Evolutionary conservation across 2,113 vertebrate species (phyloP).

Genomic region (Tyrannus savana): DNA sequence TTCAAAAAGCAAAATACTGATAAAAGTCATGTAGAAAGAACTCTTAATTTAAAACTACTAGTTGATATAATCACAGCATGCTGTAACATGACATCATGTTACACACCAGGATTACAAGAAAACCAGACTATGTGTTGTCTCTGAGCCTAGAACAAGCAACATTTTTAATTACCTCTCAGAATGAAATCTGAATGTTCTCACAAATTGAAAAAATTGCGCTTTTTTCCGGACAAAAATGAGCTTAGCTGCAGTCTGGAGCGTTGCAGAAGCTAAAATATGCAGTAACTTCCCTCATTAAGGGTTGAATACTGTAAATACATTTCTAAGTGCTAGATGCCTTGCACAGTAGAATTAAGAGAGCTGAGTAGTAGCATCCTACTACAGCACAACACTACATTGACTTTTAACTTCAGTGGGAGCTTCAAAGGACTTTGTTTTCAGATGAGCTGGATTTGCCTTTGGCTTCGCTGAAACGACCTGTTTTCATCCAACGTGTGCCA

Average conservation of each 20-base stretch:
- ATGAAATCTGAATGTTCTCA: not conserved
- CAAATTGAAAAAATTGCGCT: not conserved
- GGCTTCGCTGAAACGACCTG: not conserved
- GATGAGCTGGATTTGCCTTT: not conserved
- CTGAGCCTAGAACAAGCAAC: not conserved
- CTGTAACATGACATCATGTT: not conserved
- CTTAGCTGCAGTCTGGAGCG: not conserved
- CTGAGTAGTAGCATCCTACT: not conserved
- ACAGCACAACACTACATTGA: not conserved
- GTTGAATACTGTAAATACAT: not conserved
- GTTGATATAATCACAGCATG: not conserved
- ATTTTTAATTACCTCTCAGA: not conserved
- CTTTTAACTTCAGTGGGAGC: not conserved
- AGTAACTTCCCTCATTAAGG: not conserved
- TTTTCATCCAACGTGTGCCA: not conserved
- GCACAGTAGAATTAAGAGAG: not conserved
- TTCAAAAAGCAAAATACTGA: not conserved
- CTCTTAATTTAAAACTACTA: not conserved
- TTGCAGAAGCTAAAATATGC: not conserved
- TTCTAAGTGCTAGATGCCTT: not conserved
- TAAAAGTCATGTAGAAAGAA: not conserved
- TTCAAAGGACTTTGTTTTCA: not conserved
- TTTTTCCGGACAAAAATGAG: not conserved
- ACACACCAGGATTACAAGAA: not conserved
- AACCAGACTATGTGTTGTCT: not conserved